Evolutionary conservation across 1,140 invertebrate species (phyloP), one percentile per base, ranked within the genome.

Genomic region (Cyclina sinensis): DNA sequence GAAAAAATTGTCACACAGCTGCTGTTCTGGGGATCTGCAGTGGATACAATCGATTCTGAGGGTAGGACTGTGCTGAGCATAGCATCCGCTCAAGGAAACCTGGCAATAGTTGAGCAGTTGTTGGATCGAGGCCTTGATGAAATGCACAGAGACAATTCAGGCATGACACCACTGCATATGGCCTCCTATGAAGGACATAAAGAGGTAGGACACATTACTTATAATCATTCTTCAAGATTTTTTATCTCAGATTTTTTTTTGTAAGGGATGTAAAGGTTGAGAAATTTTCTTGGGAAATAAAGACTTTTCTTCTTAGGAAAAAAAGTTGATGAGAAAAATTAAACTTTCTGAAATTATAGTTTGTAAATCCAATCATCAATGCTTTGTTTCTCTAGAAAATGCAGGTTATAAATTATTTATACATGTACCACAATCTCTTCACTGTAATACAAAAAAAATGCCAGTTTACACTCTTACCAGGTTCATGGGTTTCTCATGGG

Each of bases 121-220:
- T 96, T 99, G 12, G 98, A 99, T 93, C 96, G 98, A 92, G 97
- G 98, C 0, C 95, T 99, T 51, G 99, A 96, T 89, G 95, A 95
- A 89, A 95, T 95, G 94, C 95, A 96, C 84, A 81, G 94, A 27
- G 95, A 96, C 90, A 96, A 96, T 96, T 97, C 98, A 0, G 98
- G 98, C 0, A 99, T 98, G 98, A 99, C 98, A 5, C 98, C 98
- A 2, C 94, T 99, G 43, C 98, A 99, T 94, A 99, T 96, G 93
- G 97, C 98, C 12, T 98, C 98, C 30, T 99, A 99, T 93, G 98
- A 99, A 96, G 98, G 98, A 95, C 98, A 99, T 95, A 96, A 97
- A 82, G 98, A 98, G 92, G 98, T 99, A 32, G 98, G 98, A 16
- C 2, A 12, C n/a, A n/a, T n/a, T n/a, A n/a, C n/a, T n/a, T n/a